Conservation (phyloP, 1,140 invertebrate genomes). For the Leptestheria dahalacensis region DNA sequence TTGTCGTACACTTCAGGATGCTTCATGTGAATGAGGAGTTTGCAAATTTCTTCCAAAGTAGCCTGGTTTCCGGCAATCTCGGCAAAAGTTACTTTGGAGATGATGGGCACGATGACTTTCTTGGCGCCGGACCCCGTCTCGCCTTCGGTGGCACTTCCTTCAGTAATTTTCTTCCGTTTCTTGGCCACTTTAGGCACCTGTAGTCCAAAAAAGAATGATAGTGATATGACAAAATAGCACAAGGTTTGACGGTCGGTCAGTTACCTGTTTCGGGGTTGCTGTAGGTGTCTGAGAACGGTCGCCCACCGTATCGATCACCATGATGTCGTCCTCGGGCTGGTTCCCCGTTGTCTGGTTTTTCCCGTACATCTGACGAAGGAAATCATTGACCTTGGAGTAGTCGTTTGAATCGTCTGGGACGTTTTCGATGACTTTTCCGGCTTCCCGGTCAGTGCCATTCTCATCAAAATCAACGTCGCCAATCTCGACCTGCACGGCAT, state of each 20-base stretch:
- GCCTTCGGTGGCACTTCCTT: conserved; percentile 7
- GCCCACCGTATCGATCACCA: conserved; percentile 9
- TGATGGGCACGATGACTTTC: conserved; percentile 21
- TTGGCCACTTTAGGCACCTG: background rate
- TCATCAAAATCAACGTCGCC: background rate
- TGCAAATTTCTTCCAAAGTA: conserved; percentile 47
- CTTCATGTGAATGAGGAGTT: conserved; percentile 63
- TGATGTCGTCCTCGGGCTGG: conserved; percentile 2
- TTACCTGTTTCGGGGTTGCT: background rate
- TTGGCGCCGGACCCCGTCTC: background rate
- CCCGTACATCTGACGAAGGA: background rate
- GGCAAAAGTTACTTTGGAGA: conserved; percentile 42
- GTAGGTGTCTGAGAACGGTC: background rate
- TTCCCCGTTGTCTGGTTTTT: background rate
- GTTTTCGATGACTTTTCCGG: background rate
- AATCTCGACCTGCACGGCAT: background rate
- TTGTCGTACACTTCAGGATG: conserved; percentile 65
- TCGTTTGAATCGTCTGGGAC: background rate
- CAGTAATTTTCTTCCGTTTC: background rate
- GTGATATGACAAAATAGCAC: no score
- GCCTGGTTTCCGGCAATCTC: conserved; percentile 57
- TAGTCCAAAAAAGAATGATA: background rate
- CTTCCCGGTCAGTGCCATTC: background rate
- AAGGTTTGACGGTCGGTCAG: no score
- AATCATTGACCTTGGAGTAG: conserved; percentile 1